Evolutionary conservation across 2,888 invertebrate species (phyloP).

Genomic region (Listrodromus nycthemerus): DNA sequence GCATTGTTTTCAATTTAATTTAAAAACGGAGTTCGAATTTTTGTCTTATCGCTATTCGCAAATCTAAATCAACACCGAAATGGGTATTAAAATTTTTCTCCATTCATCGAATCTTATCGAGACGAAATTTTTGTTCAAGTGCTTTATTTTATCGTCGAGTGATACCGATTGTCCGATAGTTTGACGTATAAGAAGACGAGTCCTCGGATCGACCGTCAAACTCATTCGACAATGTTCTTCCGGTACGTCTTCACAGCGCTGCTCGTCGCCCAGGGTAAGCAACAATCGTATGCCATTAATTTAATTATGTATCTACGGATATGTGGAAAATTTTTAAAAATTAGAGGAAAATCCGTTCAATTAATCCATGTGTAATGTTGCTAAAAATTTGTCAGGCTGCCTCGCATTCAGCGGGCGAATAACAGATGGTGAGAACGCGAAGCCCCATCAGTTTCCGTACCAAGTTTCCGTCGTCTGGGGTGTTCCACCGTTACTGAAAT

Average conservation of each 20-base stretch:
- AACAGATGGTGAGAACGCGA: slow-evolving; percentile 78
- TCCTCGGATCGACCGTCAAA: not conserved
- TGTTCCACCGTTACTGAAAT: slow-evolving; percentile 72
- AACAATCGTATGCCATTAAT: not conserved
- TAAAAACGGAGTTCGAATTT: slow-evolving; percentile 43
- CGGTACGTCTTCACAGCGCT: slow-evolving; percentile 66
- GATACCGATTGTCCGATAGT: slow-evolving; percentile 43
- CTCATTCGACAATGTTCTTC: slow-evolving; percentile 69
- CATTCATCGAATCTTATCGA: slow-evolving; percentile 43
- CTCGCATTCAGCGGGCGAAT: slow-evolving; percentile 69
- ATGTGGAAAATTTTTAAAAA: not conserved
- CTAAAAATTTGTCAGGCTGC: slow-evolving; percentile 44
- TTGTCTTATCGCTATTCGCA: not conserved
- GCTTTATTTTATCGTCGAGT: slow-evolving; percentile 9
- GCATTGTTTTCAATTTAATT: not conserved
- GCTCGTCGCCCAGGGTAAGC: slow-evolving; percentile 74
- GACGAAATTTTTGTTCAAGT: not conserved
- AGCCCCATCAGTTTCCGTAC: slow-evolving; percentile 83
- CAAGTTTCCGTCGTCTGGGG: slow-evolving; percentile 83
- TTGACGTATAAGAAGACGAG: slow-evolving; percentile 58
- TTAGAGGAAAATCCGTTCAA: not conserved
- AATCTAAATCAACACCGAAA: not conserved
- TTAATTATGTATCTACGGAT: not conserved
- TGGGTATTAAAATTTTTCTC: not conserved
- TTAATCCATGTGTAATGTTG: not conserved